These are phyloP conservation scores for Drosophila melanogaster DNA, from an alignment of 1,140 invertebrate species.

Conservation along the genomic window DNA sequence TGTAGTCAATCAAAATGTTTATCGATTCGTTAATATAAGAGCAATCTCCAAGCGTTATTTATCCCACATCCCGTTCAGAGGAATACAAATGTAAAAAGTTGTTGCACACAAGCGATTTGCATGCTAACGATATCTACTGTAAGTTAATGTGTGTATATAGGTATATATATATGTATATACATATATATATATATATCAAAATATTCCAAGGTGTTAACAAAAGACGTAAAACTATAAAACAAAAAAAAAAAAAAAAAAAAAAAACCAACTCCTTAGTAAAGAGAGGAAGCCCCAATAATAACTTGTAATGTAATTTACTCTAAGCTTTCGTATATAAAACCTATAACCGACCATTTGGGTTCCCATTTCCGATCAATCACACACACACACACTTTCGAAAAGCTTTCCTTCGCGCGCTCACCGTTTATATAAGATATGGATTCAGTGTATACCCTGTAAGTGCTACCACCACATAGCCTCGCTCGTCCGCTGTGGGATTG, in stretches of 20 bases:
- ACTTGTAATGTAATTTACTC: constrained; percentile 23
- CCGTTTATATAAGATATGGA: constrained; percentile 23
- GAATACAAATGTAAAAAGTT: constrained; percentile 1
- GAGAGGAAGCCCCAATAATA: constrained; percentile 16
- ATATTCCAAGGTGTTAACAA: constrained; percentile 77
- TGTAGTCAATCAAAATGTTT: constrained; percentile 5
- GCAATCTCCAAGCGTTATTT: constrained; percentile 6
- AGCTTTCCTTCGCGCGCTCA: constrained; percentile 4
- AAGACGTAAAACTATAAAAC: constrained; percentile 64
- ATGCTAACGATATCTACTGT: constrained; percentile 22
- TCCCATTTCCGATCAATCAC: background rate
- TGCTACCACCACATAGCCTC: constrained; percentile 17
- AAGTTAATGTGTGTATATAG: constrained; percentile 33
- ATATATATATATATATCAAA: constrained; percentile 35
- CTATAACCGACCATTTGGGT: constrained; percentile 24
- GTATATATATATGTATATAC: constrained; percentile 1
- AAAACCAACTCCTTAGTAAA: constrained; percentile 70
- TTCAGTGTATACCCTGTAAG: constrained; percentile 37
- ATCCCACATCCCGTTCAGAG: background rate
- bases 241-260: constrained; percentile 46
- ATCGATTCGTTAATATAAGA: constrained; percentile 7
- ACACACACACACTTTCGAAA: constrained; percentile 3
- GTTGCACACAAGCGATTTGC: constrained; percentile 10
- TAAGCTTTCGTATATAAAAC: constrained; percentile 24
- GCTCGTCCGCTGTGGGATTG: constrained; percentile 2